Conservation (phyloP, 92 coral and sea anemone species). For the Zoanthus gigantus region DNA sequence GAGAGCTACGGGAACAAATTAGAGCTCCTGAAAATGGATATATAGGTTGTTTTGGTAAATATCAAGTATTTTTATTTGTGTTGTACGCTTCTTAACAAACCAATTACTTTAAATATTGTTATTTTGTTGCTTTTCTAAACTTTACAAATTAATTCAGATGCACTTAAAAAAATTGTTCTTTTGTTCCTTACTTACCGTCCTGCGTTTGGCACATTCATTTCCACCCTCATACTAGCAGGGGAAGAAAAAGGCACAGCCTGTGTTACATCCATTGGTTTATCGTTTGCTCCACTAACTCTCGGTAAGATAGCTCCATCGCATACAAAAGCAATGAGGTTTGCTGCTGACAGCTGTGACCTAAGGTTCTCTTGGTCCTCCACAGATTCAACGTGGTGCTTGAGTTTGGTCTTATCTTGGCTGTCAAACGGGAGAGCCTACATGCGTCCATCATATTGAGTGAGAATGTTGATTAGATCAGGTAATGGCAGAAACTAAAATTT, state of each 20-base stretch:
- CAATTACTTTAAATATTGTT: too few relatives aligned
- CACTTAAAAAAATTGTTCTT: too few relatives aligned
- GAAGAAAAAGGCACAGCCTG: slow-evolving; percentile 60
- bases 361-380: slow-evolving; percentile 70
- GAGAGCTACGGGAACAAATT: too few relatives aligned
- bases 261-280: slow-evolving; percentile 66
- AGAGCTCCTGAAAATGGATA: too few relatives aligned
- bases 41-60: too few relatives aligned
- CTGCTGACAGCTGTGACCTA: slow-evolving; percentile 57
- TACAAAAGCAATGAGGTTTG: slow-evolving; percentile 70
- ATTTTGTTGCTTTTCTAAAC: too few relatives aligned
- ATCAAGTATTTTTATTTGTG: too few relatives aligned
- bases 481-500: neutral
- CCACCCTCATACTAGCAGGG: slow-evolving; percentile 68
- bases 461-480: neutral
- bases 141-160: too few relatives aligned
- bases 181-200: slow-evolving; percentile 49
- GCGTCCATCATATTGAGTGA: neutral
- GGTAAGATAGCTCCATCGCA: slow-evolving; percentile 71
- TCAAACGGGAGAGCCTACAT: slow-evolving; percentile 59
- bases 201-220: slow-evolving; percentile 60
- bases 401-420: slow-evolving; percentile 58
- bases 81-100: too few relatives aligned
- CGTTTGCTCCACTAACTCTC: slow-evolving; percentile 68
- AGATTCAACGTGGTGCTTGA: slow-evolving; percentile 61